Conservation (phyloP, 2,797 vertebrate species). For the Pogoniulus pusillus region DNA sequence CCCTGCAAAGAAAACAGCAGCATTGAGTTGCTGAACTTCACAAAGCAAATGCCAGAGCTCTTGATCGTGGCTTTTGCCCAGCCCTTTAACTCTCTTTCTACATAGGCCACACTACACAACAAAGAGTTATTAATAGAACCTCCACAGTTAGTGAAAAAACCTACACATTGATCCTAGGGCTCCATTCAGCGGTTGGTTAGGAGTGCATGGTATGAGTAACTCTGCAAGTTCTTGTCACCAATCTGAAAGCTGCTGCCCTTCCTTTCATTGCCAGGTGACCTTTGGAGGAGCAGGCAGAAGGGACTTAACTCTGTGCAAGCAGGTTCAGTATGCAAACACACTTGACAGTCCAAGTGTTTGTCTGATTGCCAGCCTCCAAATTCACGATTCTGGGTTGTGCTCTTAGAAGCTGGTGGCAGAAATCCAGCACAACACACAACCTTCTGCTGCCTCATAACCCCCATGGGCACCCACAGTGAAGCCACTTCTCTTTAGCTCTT, state of each 20-base stretch:
- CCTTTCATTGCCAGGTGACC: neutral
- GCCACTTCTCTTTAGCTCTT: neutral
- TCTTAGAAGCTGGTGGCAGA: neutral
- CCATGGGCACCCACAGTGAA: neutral
- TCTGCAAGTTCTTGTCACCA: neutral
- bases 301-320: neutral
- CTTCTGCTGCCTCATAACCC: neutral
- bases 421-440: neutral
- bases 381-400: neutral
- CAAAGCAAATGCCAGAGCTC: neutral
- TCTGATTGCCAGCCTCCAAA: neutral
- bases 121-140: slow-evolving; percentile 29
- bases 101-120: neutral
- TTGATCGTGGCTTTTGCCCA: neutral
- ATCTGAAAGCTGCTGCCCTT: neutral
- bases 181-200: neutral
- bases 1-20: neutral
- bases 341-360: neutral
- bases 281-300: neutral
- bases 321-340: neutral
- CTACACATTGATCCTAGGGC: neutral
- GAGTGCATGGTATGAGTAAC: neutral
- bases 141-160: slow-evolving; percentile 1
- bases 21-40: neutral
- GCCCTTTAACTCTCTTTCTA: neutral